These are phyloP conservation scores for Drosophila meridionalis DNA, from an alignment of 2,888 invertebrate species.

Conservation along the genomic window DNA sequence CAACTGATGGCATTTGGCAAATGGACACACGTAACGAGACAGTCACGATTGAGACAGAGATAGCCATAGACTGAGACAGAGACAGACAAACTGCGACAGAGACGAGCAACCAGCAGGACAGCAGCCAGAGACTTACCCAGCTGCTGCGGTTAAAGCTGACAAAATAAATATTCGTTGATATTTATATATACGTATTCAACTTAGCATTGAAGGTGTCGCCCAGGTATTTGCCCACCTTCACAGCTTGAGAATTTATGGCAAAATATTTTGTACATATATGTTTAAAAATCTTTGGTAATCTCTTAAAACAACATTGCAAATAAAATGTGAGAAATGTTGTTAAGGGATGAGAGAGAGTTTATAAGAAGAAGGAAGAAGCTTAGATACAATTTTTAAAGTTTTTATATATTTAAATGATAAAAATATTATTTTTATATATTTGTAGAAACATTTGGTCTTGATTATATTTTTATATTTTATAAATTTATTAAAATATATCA, in stretches of 20 bases:
- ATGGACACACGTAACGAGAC: conserved; percentile 65
- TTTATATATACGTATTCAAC: background rate
- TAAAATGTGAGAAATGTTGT: background rate
- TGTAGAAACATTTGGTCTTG: no score
- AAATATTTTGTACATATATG: conserved; percentile 8
- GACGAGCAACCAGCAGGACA: conserved; percentile 1
- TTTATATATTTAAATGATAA: no score
- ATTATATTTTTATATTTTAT: no score
- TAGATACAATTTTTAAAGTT: background rate
- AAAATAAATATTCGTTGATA: background rate
- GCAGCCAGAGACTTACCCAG: conserved; percentile 10
- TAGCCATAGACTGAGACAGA: conserved; percentile 10
- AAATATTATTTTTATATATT: no score
- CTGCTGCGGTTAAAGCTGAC: conserved; percentile 7
- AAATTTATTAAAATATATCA: no score
- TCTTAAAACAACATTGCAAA: background rate
- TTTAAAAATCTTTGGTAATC: background rate
- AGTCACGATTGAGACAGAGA: conserved; percentile 23
- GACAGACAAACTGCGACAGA: background rate
- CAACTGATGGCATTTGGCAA: conserved; percentile 66
- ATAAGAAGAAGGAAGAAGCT: background rate
- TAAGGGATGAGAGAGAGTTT: background rate
- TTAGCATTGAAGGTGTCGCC: background rate
- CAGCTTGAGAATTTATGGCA: conserved; percentile 17
- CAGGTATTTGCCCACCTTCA: background rate